Base-by-base conservation (phyloP, 2,888 invertebrate genomes). In the Parelbella ahira region DNA sequence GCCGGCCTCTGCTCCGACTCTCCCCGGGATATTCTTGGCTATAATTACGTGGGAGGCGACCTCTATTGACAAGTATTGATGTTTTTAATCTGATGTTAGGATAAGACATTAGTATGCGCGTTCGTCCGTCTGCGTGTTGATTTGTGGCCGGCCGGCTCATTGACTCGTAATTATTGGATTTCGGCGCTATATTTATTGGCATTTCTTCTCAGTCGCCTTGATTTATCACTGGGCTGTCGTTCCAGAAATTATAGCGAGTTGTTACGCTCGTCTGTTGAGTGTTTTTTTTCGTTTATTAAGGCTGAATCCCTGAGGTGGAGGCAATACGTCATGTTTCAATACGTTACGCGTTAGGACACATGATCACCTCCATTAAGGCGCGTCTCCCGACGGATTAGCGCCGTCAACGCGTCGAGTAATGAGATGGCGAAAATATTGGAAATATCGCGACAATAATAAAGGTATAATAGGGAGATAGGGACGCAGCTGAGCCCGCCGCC, bases 21-120 rank as follows among this genome's bases (percentile, higher is more conserved):
- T 78, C 82, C 81, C 76, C 80, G 74, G 81, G 83, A 82, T 84
- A 83, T 80, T 80, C 81, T 81, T 76, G 80, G 73, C 76, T 80
- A 79, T 87, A 84, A 87, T 87, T 84, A 83, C 81, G 79, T 84
- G 84, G 86, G 86, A 82, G 86, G 82, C 77, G 80, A 81, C 76
- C 77, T 78, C 78, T 78, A 82, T 80, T 81, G 87, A 83, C 86
- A 84, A 78, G 81, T 84, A 87, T 87, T 83, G 87, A 87, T 87
- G 87, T 77, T 79, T 86, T 86, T 84, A 86, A 87, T 87, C 86
- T 82, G 83, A 87, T 84, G 83, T 83, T 83, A 84, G 86, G 86
- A 82, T 82, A 81, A 79, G 78, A 70, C 82, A 82, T 86, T 83
- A 79, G 83, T 82, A 82, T 82, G 82, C 79, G 76, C 69, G 66